Conservation (phyloP, 2,797 vertebrate genomes). For the Lutjanus argentimaculatus region DNA sequence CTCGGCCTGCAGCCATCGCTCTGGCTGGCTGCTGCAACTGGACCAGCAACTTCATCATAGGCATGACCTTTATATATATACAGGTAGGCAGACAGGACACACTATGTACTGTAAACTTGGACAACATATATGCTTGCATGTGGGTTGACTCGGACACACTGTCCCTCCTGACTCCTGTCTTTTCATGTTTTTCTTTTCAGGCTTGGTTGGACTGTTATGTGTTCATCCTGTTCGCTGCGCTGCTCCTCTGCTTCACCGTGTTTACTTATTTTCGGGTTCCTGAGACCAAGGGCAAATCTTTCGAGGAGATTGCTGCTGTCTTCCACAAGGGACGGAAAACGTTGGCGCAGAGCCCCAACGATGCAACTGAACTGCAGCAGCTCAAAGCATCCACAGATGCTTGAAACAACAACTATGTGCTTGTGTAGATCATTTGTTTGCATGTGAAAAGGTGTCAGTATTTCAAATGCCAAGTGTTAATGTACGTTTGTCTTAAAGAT, state of each 20-base stretch:
- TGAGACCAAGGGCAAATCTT: constrained; percentile 96
- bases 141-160: neutral
- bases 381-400: constrained; percentile 85
- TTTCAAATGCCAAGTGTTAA: constrained; percentile 14
- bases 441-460: constrained; percentile 1
- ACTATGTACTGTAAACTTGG: neutral
- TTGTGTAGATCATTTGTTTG: neutral
- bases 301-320: constrained; percentile 92
- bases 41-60: constrained; percentile 96
- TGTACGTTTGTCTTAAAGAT: neutral
- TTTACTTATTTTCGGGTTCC: constrained; percentile 93
- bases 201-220: constrained; percentile 88
- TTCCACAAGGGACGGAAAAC: constrained; percentile 87
- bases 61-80: constrained; percentile 94
- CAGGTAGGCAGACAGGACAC: constrained; percentile 80
- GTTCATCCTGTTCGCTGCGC: constrained; percentile 91
- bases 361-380: constrained; percentile 88
- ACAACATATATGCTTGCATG: neutral
- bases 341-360: constrained; percentile 5
- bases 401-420: constrained; percentile 67
- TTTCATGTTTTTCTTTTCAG: constrained; percentile 75
- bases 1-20: constrained; percentile 93
- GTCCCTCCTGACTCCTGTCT: neutral
- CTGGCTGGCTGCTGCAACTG: constrained; percentile 96
- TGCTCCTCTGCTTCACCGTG: constrained; percentile 90